Percentiles rank a stretch among this genome's conserved stretches.
phyloP scores from a whole-genome alignment of 1,140 invertebrate genomes.

The Heliconius congener region DNA sequence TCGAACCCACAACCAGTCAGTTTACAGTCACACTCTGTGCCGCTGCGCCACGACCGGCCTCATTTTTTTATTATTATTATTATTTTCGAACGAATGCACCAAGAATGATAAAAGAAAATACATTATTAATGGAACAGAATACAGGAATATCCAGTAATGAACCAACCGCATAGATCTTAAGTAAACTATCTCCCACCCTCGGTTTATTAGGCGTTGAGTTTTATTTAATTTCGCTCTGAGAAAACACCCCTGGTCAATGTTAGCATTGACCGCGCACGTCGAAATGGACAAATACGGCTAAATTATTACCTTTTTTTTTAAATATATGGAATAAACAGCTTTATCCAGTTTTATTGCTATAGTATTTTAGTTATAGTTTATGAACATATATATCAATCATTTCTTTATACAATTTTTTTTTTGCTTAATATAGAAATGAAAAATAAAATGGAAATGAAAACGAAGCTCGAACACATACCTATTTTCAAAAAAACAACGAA shows the following conservation, averaged over 20 bases:
- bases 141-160: neutral
- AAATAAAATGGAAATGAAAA: no score
- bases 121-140: neutral
- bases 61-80: no score
- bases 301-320: constrained; percentile 68
- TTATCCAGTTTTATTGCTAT: neutral
- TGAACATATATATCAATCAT: no score
- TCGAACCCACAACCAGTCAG: no score
- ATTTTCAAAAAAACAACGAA: no score
- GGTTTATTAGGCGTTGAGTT: constrained; percentile 65
- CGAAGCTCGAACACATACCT: no score
- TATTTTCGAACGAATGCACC: neutral
- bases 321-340: constrained; percentile 27
- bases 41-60: no score
- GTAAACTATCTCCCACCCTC: constrained; percentile 40
- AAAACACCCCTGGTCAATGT: constrained; percentile 70
- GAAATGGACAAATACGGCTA: constrained; percentile 69
- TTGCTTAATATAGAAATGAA: no score
- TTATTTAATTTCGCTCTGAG: constrained; percentile 75
- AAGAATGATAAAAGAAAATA: neutral
- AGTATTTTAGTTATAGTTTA: no score
- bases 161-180: constrained; percentile 18
- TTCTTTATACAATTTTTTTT: no score
- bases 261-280: constrained; percentile 63
- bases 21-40: no score